Evolutionary conservation across 2,888 invertebrate genomes (phyloP), one percentile per base, ranked within the genome.

Genomic region (Melanotus villosus): DNA sequence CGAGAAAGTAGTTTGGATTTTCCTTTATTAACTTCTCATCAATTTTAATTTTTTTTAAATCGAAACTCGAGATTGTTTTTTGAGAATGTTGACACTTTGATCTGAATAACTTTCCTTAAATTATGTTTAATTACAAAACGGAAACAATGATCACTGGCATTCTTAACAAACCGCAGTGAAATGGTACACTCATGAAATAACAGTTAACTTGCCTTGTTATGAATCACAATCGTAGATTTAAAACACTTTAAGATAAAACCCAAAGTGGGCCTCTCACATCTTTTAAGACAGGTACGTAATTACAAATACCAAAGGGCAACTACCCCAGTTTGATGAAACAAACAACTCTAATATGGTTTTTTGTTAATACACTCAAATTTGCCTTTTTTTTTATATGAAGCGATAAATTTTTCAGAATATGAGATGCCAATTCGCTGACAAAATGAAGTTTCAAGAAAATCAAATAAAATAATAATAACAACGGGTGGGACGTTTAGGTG

Each of bases 261-360:
- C 50, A 16, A 52, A 23, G 12, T 26, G 62, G 50, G 62, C 62
- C 62, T 21, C 62, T 36, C 32, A 21, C 16, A 14, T 23, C 45
- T 18, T 6, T n/a, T n/a, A 12, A 45, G 45, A 59, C 59, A 50
- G 52, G 62, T 52, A 36, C 16, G 30, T 59, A 59, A 45, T 62
- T 62, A 62, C 50, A 62, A 50, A 62, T 50, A 62, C 26, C 62
- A 26, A 52, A 36, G 62, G 52, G 36, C 50, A 62, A 50, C 52
- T 38, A 50, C 62, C 62, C 62, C 45, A 50, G 34, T 19, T 9
- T n/a, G 26, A 18, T 16, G 50, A 52, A 16, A 14, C 30, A 32
- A 18, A 47, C 47, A 47, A 26, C 47, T 6, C 23, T 2, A 5
- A 6, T 4, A 7, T 21, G 19, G 9, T 10, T 19, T 47, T 47